These are phyloP conservation scores for Acheta domesticus DNA, from an alignment of 2,888 invertebrate genomes.

Conservation along the genomic window DNA sequence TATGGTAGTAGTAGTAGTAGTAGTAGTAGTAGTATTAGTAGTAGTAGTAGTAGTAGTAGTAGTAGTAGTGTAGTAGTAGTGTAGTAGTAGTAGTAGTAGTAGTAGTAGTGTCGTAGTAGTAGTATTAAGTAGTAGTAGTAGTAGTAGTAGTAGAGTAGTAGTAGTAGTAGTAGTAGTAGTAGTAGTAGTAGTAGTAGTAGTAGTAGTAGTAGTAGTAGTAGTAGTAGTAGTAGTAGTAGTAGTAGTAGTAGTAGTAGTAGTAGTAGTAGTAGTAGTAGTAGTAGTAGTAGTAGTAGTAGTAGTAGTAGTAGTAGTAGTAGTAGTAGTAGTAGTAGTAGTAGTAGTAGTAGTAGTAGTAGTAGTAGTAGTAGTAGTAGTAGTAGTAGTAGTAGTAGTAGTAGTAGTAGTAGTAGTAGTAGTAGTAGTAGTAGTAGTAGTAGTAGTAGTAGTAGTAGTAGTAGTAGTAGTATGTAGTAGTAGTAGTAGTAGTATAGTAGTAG, in stretches of 20 bases:
- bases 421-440: constrained; percentile 18
- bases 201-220: constrained; percentile 18
- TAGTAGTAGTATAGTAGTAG: too few species aligned
- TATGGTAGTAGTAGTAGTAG: too few species aligned
- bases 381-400: constrained; percentile 18
- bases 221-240: constrained; percentile 18
- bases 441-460: constrained; percentile 18
- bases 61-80: too few species aligned
- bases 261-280: constrained; percentile 18
- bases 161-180: constrained; percentile 18
- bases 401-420: constrained; percentile 18
- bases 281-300: constrained; percentile 18
- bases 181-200: constrained; percentile 18
- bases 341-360: constrained; percentile 18
- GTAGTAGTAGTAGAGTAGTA: too few species aligned
- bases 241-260: constrained; percentile 18
- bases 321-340: constrained; percentile 18
- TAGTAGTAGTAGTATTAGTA: too few species aligned
- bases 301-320: constrained; percentile 18
- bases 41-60: too few species aligned
- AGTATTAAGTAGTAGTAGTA: too few species aligned
- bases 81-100: constrained; percentile 18
- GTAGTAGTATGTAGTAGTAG: too few species aligned
- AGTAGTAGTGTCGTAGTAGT: constrained; percentile 18
- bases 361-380: constrained; percentile 18